Evolutionary conservation across 2,797 vertebrate species (phyloP).

Genomic region (Pelodytes ibericus): DNA sequence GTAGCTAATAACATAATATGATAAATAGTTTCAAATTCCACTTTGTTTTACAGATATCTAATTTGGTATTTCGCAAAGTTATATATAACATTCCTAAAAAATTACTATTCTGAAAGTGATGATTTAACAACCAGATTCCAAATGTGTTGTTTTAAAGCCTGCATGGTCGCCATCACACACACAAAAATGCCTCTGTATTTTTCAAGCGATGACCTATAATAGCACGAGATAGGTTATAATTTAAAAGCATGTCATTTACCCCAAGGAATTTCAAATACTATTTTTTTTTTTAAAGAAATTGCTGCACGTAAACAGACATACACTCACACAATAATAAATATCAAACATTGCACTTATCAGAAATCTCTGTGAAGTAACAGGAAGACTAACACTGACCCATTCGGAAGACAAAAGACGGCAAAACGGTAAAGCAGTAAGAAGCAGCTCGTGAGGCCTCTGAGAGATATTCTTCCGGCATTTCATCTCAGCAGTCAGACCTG

Average conservation of each 20-base stretch:
- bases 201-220: conserved; percentile 61
- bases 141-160: background rate
- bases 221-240: conserved; percentile 68
- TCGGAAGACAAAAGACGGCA: conserved; percentile 84
- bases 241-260: conserved; percentile 73
- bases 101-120: conserved; percentile 2
- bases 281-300: conserved; percentile 7
- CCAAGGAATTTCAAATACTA: conserved; percentile 44
- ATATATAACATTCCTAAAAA: conserved; percentile 23
- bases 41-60: conserved; percentile 4
- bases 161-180: too few species aligned
- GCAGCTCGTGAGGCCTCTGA: conserved; percentile 81
- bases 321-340: conserved; percentile 61
- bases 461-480: conserved; percentile 83
- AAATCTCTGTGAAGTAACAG: conserved; percentile 73
- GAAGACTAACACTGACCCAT: conserved; percentile 84
- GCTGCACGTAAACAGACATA: conserved; percentile 59
- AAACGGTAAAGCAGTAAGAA: conserved; percentile 78
- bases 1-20: background rate
- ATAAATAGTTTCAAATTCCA: conserved; percentile 24
- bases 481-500: conserved; percentile 81
- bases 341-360: conserved; percentile 64
- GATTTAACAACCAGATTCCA: background rate
- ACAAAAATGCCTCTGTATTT: conserved; percentile 64
- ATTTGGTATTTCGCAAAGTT: conserved; percentile 1